These are phyloP conservation scores for Distichodus sexfasciatus DNA, from an alignment of 2,797 vertebrate genomes.

Conservation along the genomic window DNA sequence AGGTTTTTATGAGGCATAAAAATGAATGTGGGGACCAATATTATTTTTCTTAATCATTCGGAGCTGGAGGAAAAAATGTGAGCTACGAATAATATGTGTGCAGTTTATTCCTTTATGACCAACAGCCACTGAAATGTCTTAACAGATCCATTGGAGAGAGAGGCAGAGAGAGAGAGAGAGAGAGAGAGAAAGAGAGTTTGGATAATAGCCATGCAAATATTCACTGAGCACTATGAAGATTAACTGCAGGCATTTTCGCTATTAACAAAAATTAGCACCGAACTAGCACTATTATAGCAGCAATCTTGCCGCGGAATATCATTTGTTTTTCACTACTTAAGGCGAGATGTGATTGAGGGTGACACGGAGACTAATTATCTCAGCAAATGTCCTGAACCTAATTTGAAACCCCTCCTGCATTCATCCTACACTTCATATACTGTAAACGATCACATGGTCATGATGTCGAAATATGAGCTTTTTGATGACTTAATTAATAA, in stretches of 20 bases:
- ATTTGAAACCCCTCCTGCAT: conserved; percentile 36
- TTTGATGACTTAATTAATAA: conserved; percentile 27
- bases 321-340: conserved; percentile 55
- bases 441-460: conserved; percentile 12
- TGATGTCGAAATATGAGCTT: conserved; percentile 30
- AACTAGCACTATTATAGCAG: conserved; percentile 69
- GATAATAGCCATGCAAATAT: conserved; percentile 58
- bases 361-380: conserved; percentile 50
- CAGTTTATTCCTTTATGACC: background rate
- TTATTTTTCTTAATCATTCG: too few relatives aligned
- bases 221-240: conserved; percentile 67
- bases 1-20: background rate
- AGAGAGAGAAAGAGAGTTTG: conserved; percentile 43
- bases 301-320: conserved; percentile 53
- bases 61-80: too few relatives aligned
- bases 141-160: background rate
- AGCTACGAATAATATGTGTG: background rate
- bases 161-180: background rate
- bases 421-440: conserved; percentile 27
- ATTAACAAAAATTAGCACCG: conserved; percentile 71
- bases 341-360: conserved; percentile 58
- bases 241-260: conserved; percentile 68
- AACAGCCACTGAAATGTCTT: background rate
- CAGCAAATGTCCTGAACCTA: conserved; percentile 41
- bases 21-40: background rate